These are phyloP conservation scores for Halcyon chelicuti DNA, from an alignment of 2,797 vertebrate genomes.

Conservation along the genomic window DNA sequence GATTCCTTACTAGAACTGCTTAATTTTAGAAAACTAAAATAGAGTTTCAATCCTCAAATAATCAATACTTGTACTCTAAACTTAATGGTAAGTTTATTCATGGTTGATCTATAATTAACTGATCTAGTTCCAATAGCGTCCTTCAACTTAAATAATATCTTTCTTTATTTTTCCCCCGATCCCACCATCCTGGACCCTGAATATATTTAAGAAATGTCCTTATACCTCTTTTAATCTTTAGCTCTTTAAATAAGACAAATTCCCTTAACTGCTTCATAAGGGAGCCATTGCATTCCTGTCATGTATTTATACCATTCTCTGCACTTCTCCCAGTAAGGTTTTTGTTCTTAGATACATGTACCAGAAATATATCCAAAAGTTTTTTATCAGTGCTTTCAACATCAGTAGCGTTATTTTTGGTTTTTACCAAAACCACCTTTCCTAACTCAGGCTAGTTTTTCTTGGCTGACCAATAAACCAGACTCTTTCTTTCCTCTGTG, in stretches of 20 bases:
- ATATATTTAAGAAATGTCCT: not conserved
- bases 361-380: not conserved
- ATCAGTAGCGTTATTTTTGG: fast-evolving
- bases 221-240: not conserved
- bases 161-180: not conserved
- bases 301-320: not conserved
- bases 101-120: not conserved
- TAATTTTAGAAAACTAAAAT: not conserved
- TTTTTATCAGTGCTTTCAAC: not conserved
- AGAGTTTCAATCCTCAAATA: not conserved
- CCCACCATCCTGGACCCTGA: not conserved
- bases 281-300: not conserved
- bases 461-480: not conserved
- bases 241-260: not conserved
- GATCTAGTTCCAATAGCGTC: not conserved
- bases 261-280: not conserved
- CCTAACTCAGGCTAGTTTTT: not conserved
- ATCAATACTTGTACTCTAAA: not conserved
- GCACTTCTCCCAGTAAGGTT: not conserved
- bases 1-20: not conserved
- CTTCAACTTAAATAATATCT: not conserved
- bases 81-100: not conserved
- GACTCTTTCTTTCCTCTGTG: not conserved
- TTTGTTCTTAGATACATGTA: not conserved
- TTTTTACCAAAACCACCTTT: not conserved